phyloP scores from a whole-genome alignment of 2,797 vertebrate genomes.

The Xerus rutilus region DNA sequence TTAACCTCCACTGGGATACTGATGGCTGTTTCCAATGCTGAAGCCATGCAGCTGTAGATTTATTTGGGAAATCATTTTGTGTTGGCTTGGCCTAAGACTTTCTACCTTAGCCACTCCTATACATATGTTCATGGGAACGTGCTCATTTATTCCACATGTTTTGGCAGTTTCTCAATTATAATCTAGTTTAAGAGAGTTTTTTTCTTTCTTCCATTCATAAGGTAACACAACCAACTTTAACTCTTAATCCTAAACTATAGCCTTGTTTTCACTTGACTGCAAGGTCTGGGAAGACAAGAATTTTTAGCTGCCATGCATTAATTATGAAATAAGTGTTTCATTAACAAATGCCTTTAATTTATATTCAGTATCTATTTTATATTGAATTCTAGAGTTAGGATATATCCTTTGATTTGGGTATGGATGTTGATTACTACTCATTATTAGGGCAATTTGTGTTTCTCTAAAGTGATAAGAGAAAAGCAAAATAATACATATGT shows the following conservation, averaged over 20 bases:
- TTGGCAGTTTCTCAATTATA: slow-evolving; percentile 3
- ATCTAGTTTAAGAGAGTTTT: slow-evolving; percentile 18
- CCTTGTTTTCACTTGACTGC: neutral
- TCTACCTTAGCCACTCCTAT: neutral
- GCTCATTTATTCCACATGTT: neutral
- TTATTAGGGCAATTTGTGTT: slow-evolving; percentile 8
- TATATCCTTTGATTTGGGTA: neutral
- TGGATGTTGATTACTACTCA: neutral
- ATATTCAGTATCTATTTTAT: slow-evolving; percentile 37
- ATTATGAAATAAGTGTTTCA: neutral
- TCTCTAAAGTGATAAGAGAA: slow-evolving; percentile 22
- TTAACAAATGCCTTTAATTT: neutral
- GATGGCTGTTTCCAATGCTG: neutral
- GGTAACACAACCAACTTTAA: neutral
- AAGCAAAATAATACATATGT: neutral
- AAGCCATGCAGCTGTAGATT: neutral
- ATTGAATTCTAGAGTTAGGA: slow-evolving; percentile 23
- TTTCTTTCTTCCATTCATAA: slow-evolving; percentile 28
- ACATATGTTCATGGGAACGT: neutral
- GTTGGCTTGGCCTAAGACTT: neutral
- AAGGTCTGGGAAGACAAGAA: neutral
- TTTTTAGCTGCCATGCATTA: neutral
- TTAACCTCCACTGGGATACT: neutral
- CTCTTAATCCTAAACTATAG: neutral
- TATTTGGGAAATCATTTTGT: neutral